Percentiles rank a stretch among this genome's conserved stretches.
These are phyloP conservation scores for Eulemur mongoz DNA, from an alignment of 2,797 vertebrate genomes.

Conservation along the genomic window DNA sequence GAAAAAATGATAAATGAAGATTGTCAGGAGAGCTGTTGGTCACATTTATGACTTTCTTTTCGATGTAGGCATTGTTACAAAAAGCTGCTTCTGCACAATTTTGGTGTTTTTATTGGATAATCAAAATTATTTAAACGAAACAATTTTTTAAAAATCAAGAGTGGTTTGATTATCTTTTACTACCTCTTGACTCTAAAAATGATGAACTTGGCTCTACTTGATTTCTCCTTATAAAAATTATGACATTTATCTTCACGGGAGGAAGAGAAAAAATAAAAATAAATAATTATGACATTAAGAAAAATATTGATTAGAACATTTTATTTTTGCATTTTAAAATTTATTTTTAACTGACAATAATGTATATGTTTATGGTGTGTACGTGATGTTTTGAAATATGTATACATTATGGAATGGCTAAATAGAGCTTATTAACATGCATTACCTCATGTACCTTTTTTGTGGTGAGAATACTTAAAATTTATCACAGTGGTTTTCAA, in stretches of 20 bases:
- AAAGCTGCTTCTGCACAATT: background rate
- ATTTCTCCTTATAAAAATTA: slow-evolving; percentile 42
- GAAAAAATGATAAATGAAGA: background rate
- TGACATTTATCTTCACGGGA: background rate
- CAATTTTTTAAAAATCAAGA: background rate
- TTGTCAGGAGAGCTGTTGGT: background rate
- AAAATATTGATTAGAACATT: background rate
- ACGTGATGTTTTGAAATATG: background rate
- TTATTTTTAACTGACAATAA: background rate
- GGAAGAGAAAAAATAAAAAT: too few species aligned
- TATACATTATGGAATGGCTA: background rate
- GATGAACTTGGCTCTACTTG: background rate
- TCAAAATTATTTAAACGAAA: background rate
- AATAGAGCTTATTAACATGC: background rate
- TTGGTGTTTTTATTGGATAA: background rate
- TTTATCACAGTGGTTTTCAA: background rate
- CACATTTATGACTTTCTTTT: slow-evolving; percentile 24
- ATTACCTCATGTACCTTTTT: background rate
- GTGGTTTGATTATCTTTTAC: slow-evolving; percentile 4
- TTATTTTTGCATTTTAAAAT: background rate
- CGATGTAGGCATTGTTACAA: background rate
- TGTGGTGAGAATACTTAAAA: background rate
- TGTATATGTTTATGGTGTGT: background rate
- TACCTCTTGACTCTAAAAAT: background rate
- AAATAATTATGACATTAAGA: background rate